These are phyloP conservation scores for western clawed frog (Xenopus tropicalis) DNA, from an alignment of 2,113 vertebrate genomes.

Conservation along the genomic window DNA sequence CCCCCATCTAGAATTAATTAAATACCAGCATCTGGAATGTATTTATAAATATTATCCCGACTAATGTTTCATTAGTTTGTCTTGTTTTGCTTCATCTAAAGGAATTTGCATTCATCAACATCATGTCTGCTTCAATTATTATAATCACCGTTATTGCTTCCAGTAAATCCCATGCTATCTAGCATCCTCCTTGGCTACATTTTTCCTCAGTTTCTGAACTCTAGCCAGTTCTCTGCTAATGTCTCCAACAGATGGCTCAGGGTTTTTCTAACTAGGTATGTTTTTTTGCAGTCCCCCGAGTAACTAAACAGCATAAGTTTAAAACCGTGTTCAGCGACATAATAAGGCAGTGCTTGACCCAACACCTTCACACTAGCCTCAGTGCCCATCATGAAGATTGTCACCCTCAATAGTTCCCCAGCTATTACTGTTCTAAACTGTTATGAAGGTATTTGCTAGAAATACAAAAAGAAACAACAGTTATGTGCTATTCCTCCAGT, in stretches of 20 bases:
- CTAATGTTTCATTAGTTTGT: slow-evolving; percentile 40
- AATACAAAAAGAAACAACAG: background rate
- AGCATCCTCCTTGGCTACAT: slow-evolving; percentile 25
- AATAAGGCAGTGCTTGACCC: slow-evolving; percentile 23
- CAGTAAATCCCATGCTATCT: slow-evolving; percentile 42
- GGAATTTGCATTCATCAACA: slow-evolving; percentile 39
- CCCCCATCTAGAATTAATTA: slow-evolving; percentile 14
- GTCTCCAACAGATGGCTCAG: slow-evolving; percentile 22
- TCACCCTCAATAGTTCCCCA: no score
- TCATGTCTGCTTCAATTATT: slow-evolving; percentile 30
- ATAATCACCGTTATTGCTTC: slow-evolving; percentile 42
- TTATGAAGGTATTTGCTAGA: background rate
- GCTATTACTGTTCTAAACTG: background rate
- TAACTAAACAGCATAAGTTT: slow-evolving; percentile 7
- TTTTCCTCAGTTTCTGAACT: slow-evolving; percentile 30
- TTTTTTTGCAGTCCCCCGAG: slow-evolving; percentile 4
- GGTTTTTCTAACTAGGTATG: slow-evolving; percentile 17
- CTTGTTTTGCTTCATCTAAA: slow-evolving; percentile 35
- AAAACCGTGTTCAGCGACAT: slow-evolving; percentile 18
- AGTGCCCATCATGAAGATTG: background rate
- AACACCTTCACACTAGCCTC: slow-evolving; percentile 20
- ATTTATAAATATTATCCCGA: slow-evolving; percentile 22
- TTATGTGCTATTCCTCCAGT: no score
- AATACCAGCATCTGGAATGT: slow-evolving; percentile 29
- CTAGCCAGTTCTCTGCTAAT: slow-evolving; percentile 26